Evolutionary conservation across 2,113 vertebrate genomes (phyloP), one percentile per base, ranked within the genome.

Genomic region (Chlorodrepanis virens): DNA sequence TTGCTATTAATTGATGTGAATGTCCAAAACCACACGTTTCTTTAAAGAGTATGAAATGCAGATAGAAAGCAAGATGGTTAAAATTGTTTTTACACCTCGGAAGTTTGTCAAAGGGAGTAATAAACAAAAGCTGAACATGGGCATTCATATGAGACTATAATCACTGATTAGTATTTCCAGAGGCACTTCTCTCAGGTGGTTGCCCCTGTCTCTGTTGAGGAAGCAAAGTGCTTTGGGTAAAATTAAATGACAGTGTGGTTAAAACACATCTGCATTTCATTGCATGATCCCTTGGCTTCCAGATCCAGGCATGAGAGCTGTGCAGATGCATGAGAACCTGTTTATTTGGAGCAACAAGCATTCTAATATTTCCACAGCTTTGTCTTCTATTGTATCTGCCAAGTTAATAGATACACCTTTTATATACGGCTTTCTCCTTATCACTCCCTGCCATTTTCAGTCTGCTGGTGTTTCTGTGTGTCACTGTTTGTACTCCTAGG

Each of bases 401-500:
- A 93, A 57, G 70, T 93, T 92, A 95, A 91, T 92, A 91, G 81
- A 85, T 96, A 72, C 79, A 85, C 88, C 61, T 93, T 87, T 89
- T 83, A 70, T 78, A 20, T 61, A 61, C 25, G 77, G 44, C 79
- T 94, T 91, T 74, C 67, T 56, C 20, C 67, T 97, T 97, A 96
- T 96, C 82, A 25, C 67, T 71, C 52, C 23, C 44, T 23, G 74
- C 11, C 10, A 8, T 94, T 96, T 95, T 96, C 78, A 67, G 91
- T 86, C 72, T 92, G 70, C 86, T 69, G 77, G 71, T 82, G 63
- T 88, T 91, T 74, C 68, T 96, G 75, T 88, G 89, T 95, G 39
- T 96, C 65, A 83, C 20, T 98, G 84, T 88, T 97, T 96, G 91
- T 87, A 15, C 72, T 94, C 35, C 65, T 37, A 63, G 90, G 87